A percentile compares a stretch with the other conserved stretches of the same genome.
phyloP scores from a whole-genome alignment of 2,888 invertebrate species.

The Mythimna lalbum region DNA sequence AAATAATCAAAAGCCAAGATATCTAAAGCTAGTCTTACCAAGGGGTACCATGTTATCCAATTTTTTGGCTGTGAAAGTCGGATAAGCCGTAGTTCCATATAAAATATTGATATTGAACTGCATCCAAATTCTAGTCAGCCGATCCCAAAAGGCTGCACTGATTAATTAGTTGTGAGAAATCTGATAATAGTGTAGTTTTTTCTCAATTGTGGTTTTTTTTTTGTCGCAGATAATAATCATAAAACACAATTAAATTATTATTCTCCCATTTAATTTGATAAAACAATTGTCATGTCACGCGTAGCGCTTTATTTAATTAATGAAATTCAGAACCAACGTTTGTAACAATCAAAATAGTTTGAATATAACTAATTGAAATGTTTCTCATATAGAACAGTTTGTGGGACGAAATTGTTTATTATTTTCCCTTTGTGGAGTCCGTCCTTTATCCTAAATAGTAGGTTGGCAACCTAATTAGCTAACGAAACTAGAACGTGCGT shows the following conservation, averaged over 20 bases:
- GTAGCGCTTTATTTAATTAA: neutral
- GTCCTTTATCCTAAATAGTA: constrained; percentile 46
- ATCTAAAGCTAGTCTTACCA: no score
- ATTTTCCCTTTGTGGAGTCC: constrained; percentile 38
- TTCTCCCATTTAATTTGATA: constrained; percentile 2
- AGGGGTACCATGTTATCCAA: no score
- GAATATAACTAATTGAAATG: constrained; percentile 6
- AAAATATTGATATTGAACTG: no score
- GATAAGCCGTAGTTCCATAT: no score
- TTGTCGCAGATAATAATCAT: neutral
- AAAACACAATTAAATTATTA: neutral
- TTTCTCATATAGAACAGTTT: constrained; percentile 19
- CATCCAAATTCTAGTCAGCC: no score
- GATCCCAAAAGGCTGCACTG: no score
- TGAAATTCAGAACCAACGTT: neutral
- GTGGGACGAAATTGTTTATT: constrained; percentile 17
- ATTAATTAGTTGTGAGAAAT: neutral
- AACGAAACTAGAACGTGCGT: constrained; percentile 59
- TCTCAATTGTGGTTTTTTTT: no score
- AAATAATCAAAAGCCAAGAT: no score
- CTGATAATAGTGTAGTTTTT: no score
- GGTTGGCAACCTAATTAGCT: constrained; percentile 59
- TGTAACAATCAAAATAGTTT: constrained; percentile 13
- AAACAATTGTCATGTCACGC: constrained; percentile 1
- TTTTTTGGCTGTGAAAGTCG: no score